phyloP scores from a whole-genome alignment of 2,888 invertebrate species.

The Paralinhomoeus sp. region DNA sequence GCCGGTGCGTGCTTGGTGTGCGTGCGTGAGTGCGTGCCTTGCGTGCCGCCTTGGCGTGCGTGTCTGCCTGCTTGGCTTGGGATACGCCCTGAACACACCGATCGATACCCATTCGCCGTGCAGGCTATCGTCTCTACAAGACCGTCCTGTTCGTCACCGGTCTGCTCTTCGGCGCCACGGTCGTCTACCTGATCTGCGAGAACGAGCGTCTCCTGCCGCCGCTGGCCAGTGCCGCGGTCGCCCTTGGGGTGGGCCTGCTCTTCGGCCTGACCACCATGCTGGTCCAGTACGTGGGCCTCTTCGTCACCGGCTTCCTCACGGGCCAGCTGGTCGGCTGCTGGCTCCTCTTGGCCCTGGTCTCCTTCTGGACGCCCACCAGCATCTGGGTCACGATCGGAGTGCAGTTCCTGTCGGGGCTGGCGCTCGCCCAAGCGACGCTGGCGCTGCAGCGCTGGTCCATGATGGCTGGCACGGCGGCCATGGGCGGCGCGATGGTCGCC shows the following conservation, averaged over 20 bases:
- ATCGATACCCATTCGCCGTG: too few species aligned
- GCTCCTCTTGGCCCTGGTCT: slow-evolving; percentile 33
- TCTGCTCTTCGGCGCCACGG: slow-evolving; percentile 55
- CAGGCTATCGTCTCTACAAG: slow-evolving; percentile 67
- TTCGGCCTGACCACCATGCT: slow-evolving; percentile 57
- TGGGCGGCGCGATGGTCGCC: too few species aligned
- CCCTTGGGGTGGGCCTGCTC: slow-evolving; percentile 47
- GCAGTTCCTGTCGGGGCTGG: slow-evolving; percentile 42
- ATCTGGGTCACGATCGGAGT: slow-evolving; percentile 49
- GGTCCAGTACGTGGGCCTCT: slow-evolving; percentile 55
- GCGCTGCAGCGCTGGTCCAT: too few species aligned
- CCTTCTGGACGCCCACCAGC: slow-evolving; percentile 36
- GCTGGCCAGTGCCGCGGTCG: slow-evolving; percentile 36
- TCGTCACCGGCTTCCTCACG: slow-evolving; percentile 54
- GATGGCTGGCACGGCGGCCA: too few species aligned
- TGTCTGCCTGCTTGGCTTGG: too few species aligned
- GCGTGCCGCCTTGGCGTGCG: too few species aligned
- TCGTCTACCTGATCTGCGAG: slow-evolving; percentile 54
- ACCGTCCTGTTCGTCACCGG: slow-evolving; percentile 68
- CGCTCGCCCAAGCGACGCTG: too few species aligned
- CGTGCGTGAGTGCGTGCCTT: too few species aligned
- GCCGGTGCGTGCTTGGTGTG: too few species aligned
- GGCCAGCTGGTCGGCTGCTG: slow-evolving; percentile 35
- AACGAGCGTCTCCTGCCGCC: slow-evolving; percentile 47
- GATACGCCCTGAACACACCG: too few species aligned